Percentiles rank a stretch among this genome's conserved stretches.
Conservation (phyloP, 2,888 invertebrate genomes). For the Yponomeuta cagnagella region DNA sequence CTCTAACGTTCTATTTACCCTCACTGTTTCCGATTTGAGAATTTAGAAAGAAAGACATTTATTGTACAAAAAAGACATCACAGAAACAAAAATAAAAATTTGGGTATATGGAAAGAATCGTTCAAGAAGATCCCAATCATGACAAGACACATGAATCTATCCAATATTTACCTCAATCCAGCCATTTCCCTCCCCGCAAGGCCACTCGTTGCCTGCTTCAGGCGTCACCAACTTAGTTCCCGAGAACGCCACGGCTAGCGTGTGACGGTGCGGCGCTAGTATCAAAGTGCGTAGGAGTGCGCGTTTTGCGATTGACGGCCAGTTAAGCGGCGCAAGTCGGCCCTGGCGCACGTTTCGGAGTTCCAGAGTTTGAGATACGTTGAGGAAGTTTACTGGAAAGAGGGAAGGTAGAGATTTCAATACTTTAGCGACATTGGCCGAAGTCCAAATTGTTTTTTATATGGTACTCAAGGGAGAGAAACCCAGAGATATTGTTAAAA, state of each 20-base stretch:
- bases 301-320: conserved; percentile 44
- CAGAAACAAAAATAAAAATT: too few species aligned
- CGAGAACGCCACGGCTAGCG: conserved; percentile 44
- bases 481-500: too few species aligned
- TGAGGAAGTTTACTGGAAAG: conserved; percentile 48
- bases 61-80: too few species aligned
- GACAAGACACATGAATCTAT: too few species aligned
- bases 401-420: neutral
- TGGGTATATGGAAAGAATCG: too few species aligned
- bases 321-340: conserved; percentile 50
- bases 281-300: conserved; percentile 41
- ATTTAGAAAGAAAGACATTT: too few species aligned
- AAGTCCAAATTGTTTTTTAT: too few species aligned
- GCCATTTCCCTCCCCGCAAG: conserved; percentile 63
- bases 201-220: conserved; percentile 27
- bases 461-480: too few species aligned
- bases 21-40: too few species aligned
- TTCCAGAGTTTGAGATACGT: conserved; percentile 48
- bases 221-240: conserved; percentile 34
- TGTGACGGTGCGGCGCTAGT: conserved; percentile 53
- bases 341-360: conserved; percentile 36
- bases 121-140: too few species aligned
- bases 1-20: too few species aligned
- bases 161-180: conserved; percentile 65
- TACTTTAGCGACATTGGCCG: too few species aligned